These are phyloP conservation scores for Portevinia maculata DNA, from an alignment of 2,888 invertebrate genomes.

Conservation along the genomic window DNA sequence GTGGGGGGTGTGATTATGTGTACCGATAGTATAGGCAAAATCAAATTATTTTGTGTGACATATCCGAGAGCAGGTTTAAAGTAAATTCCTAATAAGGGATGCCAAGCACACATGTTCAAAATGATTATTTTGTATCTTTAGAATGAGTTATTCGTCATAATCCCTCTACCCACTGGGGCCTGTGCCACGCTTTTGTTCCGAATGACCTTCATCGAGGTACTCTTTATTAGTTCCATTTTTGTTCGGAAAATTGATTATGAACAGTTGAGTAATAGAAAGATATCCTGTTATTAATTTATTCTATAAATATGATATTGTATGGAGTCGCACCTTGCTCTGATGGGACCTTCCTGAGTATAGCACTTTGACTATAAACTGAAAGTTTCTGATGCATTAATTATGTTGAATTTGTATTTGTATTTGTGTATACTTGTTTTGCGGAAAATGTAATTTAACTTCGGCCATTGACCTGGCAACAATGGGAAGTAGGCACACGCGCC, in stretches of 20 bases:
- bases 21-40: not conserved
- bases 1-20: not conserved
- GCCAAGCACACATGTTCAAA: constrained; percentile 54
- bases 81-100: constrained; percentile 51
- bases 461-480: not conserved
- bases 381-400: constrained; percentile 49
- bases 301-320: constrained; percentile 50
- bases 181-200: not conserved
- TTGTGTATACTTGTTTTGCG: not conserved
- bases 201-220: constrained; percentile 11
- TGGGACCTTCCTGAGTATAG: not conserved
- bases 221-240: not conserved
- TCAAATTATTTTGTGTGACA: constrained; percentile 37
- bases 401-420: constrained; percentile 17
- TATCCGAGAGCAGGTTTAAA: constrained; percentile 42
- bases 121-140: constrained; percentile 48
- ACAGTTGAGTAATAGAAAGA: constrained; percentile 37
- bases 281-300: constrained; percentile 49
- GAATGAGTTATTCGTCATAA: constrained; percentile 55
- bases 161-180: not conserved
- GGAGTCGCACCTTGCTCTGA: not conserved
- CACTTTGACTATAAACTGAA: constrained; percentile 2
- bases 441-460: constrained; percentile 31
- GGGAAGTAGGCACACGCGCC: not conserved
- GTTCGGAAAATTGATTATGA: constrained; percentile 33